These are phyloP conservation scores for Sinelater perroti DNA, from an alignment of 2,888 invertebrate genomes.

Conservation along the genomic window DNA sequence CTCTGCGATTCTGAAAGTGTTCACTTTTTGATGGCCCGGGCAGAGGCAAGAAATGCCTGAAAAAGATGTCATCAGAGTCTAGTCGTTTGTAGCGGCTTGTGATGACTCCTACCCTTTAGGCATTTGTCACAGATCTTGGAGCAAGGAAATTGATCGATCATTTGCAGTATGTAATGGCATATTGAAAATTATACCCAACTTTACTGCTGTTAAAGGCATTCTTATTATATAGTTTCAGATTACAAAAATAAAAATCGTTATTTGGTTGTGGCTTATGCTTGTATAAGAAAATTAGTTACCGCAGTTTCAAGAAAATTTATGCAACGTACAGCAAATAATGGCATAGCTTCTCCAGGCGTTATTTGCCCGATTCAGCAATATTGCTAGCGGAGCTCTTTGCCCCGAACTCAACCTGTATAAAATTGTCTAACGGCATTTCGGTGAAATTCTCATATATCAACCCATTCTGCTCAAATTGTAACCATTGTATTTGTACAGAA, in stretches of 20 bases:
- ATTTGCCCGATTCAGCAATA: constrained; percentile 1
- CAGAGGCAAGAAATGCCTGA: constrained; percentile 44
- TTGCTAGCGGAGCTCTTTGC: neutral
- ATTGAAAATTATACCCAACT: constrained; percentile 5
- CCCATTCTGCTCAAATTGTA: constrained; percentile 18
- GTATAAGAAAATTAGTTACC: no score
- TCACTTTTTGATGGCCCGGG: constrained; percentile 48
- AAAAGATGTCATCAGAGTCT: constrained; percentile 49
- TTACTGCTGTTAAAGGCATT: no score
- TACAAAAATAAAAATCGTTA: no score
- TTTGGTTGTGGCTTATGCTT: no score
- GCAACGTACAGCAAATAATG: neutral
- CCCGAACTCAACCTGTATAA: constrained; percentile 5
- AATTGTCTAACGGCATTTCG: constrained; percentile 12
- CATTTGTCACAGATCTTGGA: constrained; percentile 28
- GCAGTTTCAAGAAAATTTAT: no score
- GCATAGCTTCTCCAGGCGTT: neutral
- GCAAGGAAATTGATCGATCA: constrained; percentile 22
- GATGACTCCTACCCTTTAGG: constrained; percentile 34
- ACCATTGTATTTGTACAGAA: constrained; percentile 18
- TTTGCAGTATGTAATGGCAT: neutral
- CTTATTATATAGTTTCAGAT: neutral
- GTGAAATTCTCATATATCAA: constrained; percentile 19
- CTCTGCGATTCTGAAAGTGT: constrained; percentile 45
- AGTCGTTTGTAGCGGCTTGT: constrained; percentile 44